Conservation (phyloP, 2,888 invertebrate species). For the Hetaerina titia region DNA sequence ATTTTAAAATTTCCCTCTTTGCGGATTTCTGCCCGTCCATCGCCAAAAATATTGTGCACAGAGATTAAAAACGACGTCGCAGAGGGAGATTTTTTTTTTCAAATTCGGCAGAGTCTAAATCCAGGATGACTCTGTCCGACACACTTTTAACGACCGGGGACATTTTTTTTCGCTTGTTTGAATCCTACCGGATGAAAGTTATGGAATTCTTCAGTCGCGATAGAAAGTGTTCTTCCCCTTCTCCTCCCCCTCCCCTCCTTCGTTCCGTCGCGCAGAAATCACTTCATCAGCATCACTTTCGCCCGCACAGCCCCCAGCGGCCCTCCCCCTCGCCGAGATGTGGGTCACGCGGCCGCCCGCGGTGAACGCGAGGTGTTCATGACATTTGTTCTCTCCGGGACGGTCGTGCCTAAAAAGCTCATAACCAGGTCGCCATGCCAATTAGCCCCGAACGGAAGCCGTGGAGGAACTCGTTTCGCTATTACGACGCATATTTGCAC, state of each 20-base stretch:
- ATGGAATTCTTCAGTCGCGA: not conserved
- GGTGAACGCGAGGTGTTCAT: not conserved
- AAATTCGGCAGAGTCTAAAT: no score
- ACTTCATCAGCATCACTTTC: not conserved
- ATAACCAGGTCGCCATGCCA: not conserved
- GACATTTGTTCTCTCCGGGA: not conserved
- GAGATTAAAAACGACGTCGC: no score
- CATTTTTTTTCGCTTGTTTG: not conserved
- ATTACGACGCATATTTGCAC: no score
- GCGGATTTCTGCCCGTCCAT: no score
- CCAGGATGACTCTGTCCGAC: no score
- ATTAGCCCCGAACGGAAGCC: not conserved
- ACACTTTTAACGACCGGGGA: no score
- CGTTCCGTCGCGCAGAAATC: no score
- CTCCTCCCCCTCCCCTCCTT: not conserved
- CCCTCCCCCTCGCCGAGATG: not conserved
- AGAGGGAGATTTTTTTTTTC: no score
- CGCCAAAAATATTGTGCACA: no score
- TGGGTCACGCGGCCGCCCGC: not conserved
- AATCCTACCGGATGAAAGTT: not conserved
- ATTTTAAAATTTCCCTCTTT: no score
- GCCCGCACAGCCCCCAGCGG: not conserved
- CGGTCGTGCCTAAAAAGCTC: not conserved
- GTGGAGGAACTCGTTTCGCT: no score
- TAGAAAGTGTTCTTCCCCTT: not conserved